A percentile compares a stretch with the other conserved stretches of the same genome.
Conservation (phyloP, 1,140 invertebrate genomes). For the Neoseiulus cucumeris region DNA sequence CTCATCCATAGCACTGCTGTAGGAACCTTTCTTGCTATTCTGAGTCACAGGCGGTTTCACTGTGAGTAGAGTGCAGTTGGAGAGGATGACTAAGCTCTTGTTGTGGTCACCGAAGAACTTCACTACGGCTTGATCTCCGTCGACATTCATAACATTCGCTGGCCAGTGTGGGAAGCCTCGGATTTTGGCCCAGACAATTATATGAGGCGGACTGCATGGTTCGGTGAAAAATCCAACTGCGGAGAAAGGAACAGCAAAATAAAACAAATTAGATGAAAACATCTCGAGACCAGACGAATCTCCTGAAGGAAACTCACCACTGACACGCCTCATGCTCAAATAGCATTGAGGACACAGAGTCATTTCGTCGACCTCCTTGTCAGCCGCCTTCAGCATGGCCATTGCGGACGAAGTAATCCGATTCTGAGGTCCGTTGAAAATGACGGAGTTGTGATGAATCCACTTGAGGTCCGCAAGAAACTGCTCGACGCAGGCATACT, state of each 20-base stretch:
- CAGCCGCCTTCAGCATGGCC: neutral
- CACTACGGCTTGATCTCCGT: neutral
- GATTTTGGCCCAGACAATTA: constrained; percentile 9
- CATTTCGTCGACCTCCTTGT: constrained; percentile 3
- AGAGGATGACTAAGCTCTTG: neutral
- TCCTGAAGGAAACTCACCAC: neutral
- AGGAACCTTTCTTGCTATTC: constrained; percentile 8
- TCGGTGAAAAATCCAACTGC: neutral
- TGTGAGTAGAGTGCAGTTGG: neutral
- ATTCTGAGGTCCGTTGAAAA: constrained; percentile 6
- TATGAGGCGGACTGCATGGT: neutral
- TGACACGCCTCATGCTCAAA: neutral
- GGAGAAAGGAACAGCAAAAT: neutral
- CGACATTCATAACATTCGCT: neutral
- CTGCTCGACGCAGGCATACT: neutral
- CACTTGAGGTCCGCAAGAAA: neutral
- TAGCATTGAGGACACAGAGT: constrained; percentile 5
- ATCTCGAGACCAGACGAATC: neutral
- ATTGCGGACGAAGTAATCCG: neutral
- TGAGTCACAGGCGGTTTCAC: neutral
- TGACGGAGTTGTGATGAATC: constrained; percentile 8
- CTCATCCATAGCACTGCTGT: neutral
- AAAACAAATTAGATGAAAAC: neutral
- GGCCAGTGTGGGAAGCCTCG: constrained; percentile 3
- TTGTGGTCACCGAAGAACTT: constrained; percentile 9